Evolutionary conservation across 2,113 vertebrate genomes (phyloP), one percentile per base, ranked within the genome.

Genomic region (Aspidoscelis tigris): DNA sequence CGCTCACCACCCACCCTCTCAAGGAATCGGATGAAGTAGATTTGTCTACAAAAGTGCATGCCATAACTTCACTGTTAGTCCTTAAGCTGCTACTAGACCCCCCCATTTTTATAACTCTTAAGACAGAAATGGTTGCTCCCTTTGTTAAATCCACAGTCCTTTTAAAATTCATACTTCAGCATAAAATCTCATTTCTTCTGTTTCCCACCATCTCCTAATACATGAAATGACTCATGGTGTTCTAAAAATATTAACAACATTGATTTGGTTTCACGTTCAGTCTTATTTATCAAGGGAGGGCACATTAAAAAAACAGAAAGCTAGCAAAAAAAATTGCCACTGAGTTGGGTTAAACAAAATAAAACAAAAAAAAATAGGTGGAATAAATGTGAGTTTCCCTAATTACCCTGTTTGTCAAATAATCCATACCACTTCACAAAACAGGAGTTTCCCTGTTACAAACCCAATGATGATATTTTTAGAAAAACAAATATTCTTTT

Each of bases 191-290:
- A 66, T 21, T 26, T 21, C 9, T 58, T 71, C 22, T 22, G 9
- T 58, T 78, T 44, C 50, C 14, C 33, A 33, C 33, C 33, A 33
- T 71, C 10, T 11, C 66, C 39, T 78, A 26, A 7, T 21, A 61
- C 20, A 55, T 58, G 43, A n/a, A 84, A 84, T 33, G 53, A 43
- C 1, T 69, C 47, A 76, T 26, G 2, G 18, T 47, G 18, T 61
- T 44, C 76, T 84, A 78, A 64, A 84, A 70, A 71, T 83, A 72
- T 78, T 10, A 3, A 39, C 53, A 78, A 5, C 33, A 39, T 61
- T 20, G 9, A 78, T 76, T 68, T 26, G 5, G 21, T 41, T 72
- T 43, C n/a, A 50, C 5, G 5, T 61, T 8, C 5, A 44, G 14
- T 26, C 70, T 44, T 58, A 71, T 72, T 71, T 14, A 78, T 71